A percentile compares a stretch with the other conserved stretches of the same genome.
Conservation (phyloP, 2,888 invertebrate species). For the Erebia ligea region DNA sequence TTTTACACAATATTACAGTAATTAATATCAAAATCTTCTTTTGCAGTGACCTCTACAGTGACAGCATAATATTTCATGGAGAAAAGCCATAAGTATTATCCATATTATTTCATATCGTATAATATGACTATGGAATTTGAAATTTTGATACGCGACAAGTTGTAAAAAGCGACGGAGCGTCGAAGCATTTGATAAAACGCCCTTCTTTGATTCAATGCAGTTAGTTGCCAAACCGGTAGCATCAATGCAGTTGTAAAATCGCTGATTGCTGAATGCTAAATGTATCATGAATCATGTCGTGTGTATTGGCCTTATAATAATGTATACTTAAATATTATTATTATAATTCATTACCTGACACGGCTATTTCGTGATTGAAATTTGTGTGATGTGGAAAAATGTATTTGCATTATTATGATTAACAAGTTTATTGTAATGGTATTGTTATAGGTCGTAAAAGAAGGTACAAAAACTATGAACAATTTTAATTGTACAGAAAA, state of each 20-base stretch:
- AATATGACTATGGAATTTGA: too few species aligned
- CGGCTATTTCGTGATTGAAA: constrained; percentile 41
- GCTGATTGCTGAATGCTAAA: not conserved
- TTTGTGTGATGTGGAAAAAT: constrained; percentile 35
- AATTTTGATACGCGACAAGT: too few species aligned
- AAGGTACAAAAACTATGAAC: not conserved
- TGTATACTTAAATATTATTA: constrained; percentile 26
- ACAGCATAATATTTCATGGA: too few species aligned
- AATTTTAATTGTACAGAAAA: too few species aligned
- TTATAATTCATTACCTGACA: constrained; percentile 37
- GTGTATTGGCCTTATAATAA: not conserved
- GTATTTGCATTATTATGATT: constrained; percentile 31
- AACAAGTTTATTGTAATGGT: constrained; percentile 4
- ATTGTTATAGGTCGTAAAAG: too few species aligned
- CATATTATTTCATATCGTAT: too few species aligned
- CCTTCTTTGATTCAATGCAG: not conserved
- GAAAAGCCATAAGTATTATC: too few species aligned
- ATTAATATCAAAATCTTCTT: too few species aligned
- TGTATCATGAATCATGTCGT: not conserved
- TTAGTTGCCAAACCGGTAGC: not conserved
- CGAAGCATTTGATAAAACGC: not conserved
- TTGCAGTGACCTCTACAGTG: too few species aligned
- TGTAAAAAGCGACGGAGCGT: too few species aligned
- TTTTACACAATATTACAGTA: too few species aligned
- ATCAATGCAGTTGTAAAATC: not conserved